Conservation (phyloP, 2,888 invertebrate species). For the Pristionchus maxplancki region DNA sequence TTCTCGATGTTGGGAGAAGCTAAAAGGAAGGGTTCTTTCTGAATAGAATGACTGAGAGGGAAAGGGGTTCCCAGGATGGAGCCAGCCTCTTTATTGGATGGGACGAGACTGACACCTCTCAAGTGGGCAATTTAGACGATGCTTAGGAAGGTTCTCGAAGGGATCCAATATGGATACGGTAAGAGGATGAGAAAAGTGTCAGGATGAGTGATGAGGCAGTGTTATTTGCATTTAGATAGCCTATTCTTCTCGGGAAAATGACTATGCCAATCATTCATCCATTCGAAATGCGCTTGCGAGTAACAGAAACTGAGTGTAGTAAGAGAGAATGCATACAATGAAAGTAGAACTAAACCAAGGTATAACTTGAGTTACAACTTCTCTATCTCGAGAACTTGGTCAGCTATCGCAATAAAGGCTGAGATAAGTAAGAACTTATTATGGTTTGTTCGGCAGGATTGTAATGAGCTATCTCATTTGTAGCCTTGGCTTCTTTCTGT, state of each 20-base stretch:
- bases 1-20: not conserved
- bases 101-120: conserved; percentile 1
- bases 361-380: no score
- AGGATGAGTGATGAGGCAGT: not conserved
- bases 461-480: not conserved
- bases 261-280: not conserved
- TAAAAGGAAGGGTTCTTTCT: not conserved
- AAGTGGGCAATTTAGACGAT: not conserved
- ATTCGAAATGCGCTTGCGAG: not conserved
- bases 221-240: conserved; percentile 35
- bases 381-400: not conserved
- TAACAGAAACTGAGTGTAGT: not conserved
- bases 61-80: not conserved
- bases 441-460: no score
- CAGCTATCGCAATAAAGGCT: not conserved
- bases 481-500: not conserved
- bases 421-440: not conserved
- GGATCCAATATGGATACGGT: not conserved
- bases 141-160: not conserved
- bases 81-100: conserved; percentile 15
- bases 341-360: not conserved
- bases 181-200: not conserved
- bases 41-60: not conserved
- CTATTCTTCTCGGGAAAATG: not conserved
- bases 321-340: not conserved